Conservation (phyloP, 2,113 vertebrate genomes). For the Octodon degus region DNA sequence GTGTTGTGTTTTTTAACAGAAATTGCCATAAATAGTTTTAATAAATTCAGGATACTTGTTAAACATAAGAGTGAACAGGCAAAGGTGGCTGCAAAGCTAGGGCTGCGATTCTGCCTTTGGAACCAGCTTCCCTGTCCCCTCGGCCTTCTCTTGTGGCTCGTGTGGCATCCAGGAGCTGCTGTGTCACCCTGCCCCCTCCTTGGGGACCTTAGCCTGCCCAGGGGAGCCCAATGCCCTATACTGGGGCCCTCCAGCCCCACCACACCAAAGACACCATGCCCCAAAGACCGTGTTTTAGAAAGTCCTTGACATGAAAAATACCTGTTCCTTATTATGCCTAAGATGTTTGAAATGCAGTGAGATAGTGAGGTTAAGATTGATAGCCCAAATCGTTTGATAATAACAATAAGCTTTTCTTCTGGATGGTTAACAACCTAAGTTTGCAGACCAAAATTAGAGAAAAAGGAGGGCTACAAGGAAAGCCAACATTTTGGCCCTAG, state of each 20-base stretch:
- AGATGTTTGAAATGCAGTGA: no score
- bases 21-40: background rate
- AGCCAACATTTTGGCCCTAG: no score
- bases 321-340: no score
- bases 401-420: no score
- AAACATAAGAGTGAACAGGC: no score
- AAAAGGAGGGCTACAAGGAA: no score
- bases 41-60: background rate
- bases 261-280: rapidly evolving
- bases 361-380: no score
- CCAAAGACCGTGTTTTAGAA: background rate
- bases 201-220: background rate
- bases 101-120: background rate
- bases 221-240: rapidly evolving
- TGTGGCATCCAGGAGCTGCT: background rate
- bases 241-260: rapidly evolving
- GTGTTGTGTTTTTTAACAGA: background rate
- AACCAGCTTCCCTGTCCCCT: background rate
- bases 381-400: no score
- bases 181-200: background rate
- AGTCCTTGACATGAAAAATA: no score
- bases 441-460: no score
- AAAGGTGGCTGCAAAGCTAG: background rate
- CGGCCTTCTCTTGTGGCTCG: background rate
- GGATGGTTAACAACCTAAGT: no score